Conservation (phyloP, 2,797 vertebrate genomes). For the Scyliorhinus canicula region DNA sequence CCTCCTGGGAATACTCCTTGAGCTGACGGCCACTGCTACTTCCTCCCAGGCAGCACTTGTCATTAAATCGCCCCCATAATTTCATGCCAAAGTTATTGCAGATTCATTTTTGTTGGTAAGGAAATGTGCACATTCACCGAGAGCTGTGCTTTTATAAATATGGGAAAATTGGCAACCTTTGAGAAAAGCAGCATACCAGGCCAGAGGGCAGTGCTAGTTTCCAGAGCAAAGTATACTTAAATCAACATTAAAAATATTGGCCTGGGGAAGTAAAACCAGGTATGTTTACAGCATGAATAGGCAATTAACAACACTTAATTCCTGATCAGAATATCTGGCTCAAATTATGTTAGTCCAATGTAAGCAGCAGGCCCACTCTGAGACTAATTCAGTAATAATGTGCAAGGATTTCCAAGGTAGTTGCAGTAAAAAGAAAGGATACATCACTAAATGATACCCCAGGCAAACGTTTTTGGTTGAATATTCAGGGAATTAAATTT, state of each 20-base stretch:
- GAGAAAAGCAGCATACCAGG: neutral
- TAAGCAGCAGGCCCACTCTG: neutral
- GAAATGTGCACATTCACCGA: neutral
- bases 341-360: neutral
- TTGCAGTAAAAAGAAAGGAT: neutral
- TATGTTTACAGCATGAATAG: neutral
- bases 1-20: too few relatives aligned
- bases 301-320: neutral
- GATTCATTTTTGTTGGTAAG: neutral
- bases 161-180: neutral
- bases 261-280: neutral
- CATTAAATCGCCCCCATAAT: too few relatives aligned
- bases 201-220: too few relatives aligned
- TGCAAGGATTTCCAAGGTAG: neutral
- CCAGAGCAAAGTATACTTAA: too few relatives aligned
- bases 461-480: too few relatives aligned
- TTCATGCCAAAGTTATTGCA: neutral
- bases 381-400: neutral
- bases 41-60: too few relatives aligned
- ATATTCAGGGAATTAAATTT: neutral
- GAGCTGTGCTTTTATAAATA: neutral
- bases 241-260: too few relatives aligned
- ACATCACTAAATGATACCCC: neutral
- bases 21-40: too few relatives aligned
- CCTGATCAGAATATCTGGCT: neutral